Conservation (phyloP, 2,113 vertebrate genomes). For the Pipa parva region DNA sequence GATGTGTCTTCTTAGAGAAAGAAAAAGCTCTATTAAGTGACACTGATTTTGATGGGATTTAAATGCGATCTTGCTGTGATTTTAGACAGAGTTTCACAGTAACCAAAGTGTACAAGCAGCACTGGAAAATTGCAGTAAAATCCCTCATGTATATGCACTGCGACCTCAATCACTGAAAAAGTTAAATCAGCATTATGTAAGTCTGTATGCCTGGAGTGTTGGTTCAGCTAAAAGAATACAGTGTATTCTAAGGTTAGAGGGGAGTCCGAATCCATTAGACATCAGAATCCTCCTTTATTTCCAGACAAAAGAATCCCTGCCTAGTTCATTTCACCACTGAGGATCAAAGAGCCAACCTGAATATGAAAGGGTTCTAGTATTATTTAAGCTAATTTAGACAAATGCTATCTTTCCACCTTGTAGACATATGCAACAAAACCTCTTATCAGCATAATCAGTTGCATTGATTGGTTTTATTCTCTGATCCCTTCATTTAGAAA, state of each 20-base stretch:
- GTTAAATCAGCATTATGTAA: too few relatives aligned
- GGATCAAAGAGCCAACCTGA: slow-evolving; percentile 71
- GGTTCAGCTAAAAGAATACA: slow-evolving; percentile 1
- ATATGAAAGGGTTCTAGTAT: slow-evolving; percentile 68
- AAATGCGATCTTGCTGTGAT: too few relatives aligned
- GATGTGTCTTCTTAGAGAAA: too few relatives aligned
- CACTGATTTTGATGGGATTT: too few relatives aligned
- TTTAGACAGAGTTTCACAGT: too few relatives aligned
- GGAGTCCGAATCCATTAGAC: slow-evolving; percentile 69
- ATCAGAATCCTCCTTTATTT: slow-evolving; percentile 73
- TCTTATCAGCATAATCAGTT: slow-evolving; percentile 61
- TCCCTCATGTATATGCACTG: too few relatives aligned
- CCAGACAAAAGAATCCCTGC: slow-evolving; percentile 77
- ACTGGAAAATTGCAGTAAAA: too few relatives aligned
- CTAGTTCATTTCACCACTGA: slow-evolving; percentile 60
- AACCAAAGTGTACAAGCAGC: too few relatives aligned
- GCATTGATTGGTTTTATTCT: slow-evolving; percentile 51
- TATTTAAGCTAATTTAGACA: slow-evolving; percentile 65
- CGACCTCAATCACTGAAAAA: too few relatives aligned
- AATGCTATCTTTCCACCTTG: slow-evolving; percentile 57
- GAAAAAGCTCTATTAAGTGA: too few relatives aligned
- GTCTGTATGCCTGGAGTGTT: too few relatives aligned
- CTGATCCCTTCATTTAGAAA: slow-evolving; percentile 9
- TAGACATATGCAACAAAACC: slow-evolving; percentile 58
- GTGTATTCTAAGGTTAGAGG: slow-evolving; percentile 36